Conservation (phyloP, 2,888 invertebrate genomes). For the Rosalia funebris region DNA sequence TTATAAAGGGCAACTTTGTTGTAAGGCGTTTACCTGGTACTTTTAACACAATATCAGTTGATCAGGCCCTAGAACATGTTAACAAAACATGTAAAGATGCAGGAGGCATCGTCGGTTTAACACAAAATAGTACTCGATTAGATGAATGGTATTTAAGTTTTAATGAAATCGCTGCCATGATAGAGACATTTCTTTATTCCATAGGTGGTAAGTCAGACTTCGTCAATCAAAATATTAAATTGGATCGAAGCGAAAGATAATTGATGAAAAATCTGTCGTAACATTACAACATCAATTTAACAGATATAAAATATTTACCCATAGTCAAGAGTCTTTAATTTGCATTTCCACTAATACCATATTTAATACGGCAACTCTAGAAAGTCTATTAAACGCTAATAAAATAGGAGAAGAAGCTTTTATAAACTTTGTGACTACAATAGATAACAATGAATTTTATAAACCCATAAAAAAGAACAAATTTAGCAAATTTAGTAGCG, state of each 20-base stretch:
- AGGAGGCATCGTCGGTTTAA: too few species aligned
- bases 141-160: too few species aligned
- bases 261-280: conserved; percentile 5
- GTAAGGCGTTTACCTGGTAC: too few species aligned
- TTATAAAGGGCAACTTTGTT: too few species aligned
- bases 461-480: conserved; percentile 5
- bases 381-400: background rate
- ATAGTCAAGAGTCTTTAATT: background rate
- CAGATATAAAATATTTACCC: conserved; percentile 4
- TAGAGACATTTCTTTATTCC: background rate
- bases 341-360: conserved; percentile 6
- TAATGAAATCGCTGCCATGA: background rate
- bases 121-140: too few species aligned
- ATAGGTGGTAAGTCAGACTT: background rate
- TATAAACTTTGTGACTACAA: background rate
- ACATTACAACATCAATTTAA: background rate
- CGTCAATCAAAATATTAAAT: conserved; percentile 4
- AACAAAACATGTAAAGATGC: too few species aligned
- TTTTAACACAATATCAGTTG: too few species aligned
- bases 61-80: too few species aligned
- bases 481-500: background rate
- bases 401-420: conserved; percentile 5
- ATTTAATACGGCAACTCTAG: background rate
- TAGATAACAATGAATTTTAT: conserved; percentile 5
- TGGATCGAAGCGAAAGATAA: background rate